Evolutionary conservation across 2,113 vertebrate species (phyloP).

Genomic region (Heliornis fulica): DNA sequence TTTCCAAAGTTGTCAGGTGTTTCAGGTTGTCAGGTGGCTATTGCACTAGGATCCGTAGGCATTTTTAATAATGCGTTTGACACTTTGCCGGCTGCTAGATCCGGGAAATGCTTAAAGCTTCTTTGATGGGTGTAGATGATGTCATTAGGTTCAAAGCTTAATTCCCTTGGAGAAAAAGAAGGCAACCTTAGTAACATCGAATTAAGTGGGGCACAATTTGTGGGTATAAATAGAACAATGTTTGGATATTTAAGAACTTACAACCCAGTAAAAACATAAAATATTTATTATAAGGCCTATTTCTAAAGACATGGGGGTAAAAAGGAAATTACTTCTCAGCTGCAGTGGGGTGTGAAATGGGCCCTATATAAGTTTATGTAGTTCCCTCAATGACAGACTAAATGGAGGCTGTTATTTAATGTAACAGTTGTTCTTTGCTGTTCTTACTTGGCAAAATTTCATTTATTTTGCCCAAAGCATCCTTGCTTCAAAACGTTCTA

Average conservation of each 20-base stretch:
- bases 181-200: neutral
- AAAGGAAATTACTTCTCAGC: neutral
- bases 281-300: neutral
- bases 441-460: neutral
- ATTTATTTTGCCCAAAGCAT: neutral
- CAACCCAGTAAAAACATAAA: too few species aligned
- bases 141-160: neutral
- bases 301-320: neutral
- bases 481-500: neutral
- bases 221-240: neutral
- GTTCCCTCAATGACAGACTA: neutral
- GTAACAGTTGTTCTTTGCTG: neutral
- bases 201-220: neutral
- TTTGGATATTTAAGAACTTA: neutral
- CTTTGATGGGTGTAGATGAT: neutral
- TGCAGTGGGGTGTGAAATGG: neutral
- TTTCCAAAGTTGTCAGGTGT: too few species aligned
- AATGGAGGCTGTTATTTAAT: neutral
- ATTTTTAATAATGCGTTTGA: neutral
- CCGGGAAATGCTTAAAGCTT: neutral
- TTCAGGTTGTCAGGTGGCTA: neutral
- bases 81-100: neutral
- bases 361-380: neutral
- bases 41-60: neutral
- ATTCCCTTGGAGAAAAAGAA: neutral